Conservation (phyloP, 2,888 invertebrate genomes). For the Malacosoma neustria region DNA sequence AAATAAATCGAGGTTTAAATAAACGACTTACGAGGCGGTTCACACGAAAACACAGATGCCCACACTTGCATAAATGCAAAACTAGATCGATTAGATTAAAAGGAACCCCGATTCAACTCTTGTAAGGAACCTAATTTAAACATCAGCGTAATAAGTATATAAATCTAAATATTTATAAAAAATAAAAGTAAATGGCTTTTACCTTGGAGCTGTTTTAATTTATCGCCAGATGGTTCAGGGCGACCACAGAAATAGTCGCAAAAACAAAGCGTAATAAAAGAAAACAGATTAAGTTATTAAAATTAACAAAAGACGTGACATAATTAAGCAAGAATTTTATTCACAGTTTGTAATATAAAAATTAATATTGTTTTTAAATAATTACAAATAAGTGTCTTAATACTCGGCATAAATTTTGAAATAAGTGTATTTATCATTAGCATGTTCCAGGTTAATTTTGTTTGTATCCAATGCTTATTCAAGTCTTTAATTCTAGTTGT, state of each 20-base stretch:
- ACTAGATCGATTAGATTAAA: too few species aligned
- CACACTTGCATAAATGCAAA: too few species aligned
- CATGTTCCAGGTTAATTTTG: too few species aligned
- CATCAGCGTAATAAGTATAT: too few species aligned
- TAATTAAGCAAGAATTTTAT: not conserved
- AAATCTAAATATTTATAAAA: too few species aligned
- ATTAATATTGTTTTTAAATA: not conserved
- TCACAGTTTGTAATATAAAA: not conserved
- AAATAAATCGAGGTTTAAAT: too few species aligned
- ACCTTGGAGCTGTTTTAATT: not conserved
- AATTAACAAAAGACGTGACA: not conserved
- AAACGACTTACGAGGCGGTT: too few species aligned
- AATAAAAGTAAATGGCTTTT: not conserved
- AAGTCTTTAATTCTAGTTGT: too few species aligned
- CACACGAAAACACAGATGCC: too few species aligned
- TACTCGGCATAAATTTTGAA: not conserved
- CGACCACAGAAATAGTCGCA: not conserved
- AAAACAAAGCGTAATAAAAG: not conserved
- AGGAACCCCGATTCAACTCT: too few species aligned
- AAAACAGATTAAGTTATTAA: not conserved
- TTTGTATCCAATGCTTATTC: too few species aligned
- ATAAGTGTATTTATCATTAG: constrained; percentile 3
- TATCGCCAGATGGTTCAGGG: not conserved
- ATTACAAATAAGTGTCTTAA: not conserved
- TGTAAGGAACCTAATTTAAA: too few species aligned